Conservation (phyloP, 1,140 invertebrate genomes). For the Drosophila mauritiana region DNA sequence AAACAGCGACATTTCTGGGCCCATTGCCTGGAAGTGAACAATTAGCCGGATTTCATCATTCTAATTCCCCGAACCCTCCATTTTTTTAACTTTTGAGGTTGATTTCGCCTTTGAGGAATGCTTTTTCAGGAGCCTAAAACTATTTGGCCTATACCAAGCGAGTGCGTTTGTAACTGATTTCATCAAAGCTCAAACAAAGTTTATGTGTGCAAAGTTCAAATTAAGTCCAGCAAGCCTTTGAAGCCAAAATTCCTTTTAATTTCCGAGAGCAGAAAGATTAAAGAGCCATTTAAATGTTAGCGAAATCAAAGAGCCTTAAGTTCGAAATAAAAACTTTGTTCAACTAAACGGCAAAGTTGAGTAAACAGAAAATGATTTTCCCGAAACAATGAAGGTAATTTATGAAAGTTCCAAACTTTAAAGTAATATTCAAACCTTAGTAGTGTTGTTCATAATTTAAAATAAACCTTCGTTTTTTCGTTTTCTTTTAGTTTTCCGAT, state of each 20-base stretch:
- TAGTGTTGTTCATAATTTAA: too few species aligned
- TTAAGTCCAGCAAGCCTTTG: too few species aligned
- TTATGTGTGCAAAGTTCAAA: neutral
- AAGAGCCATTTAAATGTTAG: neutral
- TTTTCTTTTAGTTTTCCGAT: neutral
- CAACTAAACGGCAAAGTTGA: neutral
- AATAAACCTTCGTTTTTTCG: neutral
- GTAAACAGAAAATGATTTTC: neutral
- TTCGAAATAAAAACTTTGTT: neutral
- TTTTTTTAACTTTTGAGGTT: neutral
- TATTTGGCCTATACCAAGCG: neutral
- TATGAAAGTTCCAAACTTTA: neutral
- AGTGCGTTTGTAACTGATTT: neutral
- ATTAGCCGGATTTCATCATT: too few species aligned
- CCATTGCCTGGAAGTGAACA: too few species aligned
- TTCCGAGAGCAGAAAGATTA: neutral
- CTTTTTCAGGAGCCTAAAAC: neutral
- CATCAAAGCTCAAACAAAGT: neutral
- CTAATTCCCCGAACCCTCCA: neutral
- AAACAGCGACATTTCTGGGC: neutral
- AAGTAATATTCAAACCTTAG: neutral
- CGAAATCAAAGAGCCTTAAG: neutral
- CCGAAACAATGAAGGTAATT: neutral
- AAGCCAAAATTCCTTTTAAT: too few species aligned
- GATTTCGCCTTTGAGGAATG: neutral